Base-by-base conservation (phyloP, 2,888 invertebrate genomes). In the Villa cingulata region DNA sequence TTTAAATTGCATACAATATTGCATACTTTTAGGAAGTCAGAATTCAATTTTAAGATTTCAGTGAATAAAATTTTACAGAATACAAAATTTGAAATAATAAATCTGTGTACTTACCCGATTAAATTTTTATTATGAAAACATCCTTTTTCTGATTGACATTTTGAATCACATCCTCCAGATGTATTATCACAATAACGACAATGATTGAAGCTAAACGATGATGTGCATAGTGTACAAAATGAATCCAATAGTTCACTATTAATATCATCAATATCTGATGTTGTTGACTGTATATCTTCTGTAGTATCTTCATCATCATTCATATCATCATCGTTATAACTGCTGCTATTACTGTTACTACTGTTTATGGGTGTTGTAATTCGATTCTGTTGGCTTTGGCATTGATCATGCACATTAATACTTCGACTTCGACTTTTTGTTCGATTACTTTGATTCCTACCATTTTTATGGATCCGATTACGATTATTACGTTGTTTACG, bases 121-220 rank as follows among this genome's bases (percentile, higher is more conserved):
- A 45, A 38, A 29, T 12, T 32, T 32, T 12, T 32, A 12, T 32
- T 14, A 32, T 14, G 29, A 32, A 15, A 36, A 3, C 14, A 16
- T 36, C 16, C 36, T 1, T 32, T 58, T 41, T 63, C 62, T 16
- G 66, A 64, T 46, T 62, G 59, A 52, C 68, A 67, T 50, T 66
- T 66, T 17, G 67, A 68, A 48, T 65, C 64, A 49, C 66, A 68
- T 2, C 59, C n/a, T n/a, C n/a, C n/a, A n/a, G n/a, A 53, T 1
- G 68, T 67, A 46, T 62, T 62, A n/a, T 63, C 64, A 53, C 68
- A 68, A 52, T 55, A 62, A 39, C 63, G 62, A 50, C 65, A 67
- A 46, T 65, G 64, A 40, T 64, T 67, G 49, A 66, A 69, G 53
- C 68, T 68, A 51, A 69, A 69, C n/a, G 67, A 64, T 10, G 68